These are phyloP conservation scores for Apaloderma vittatum DNA, from an alignment of 2,113 vertebrate species.

Conservation along the genomic window DNA sequence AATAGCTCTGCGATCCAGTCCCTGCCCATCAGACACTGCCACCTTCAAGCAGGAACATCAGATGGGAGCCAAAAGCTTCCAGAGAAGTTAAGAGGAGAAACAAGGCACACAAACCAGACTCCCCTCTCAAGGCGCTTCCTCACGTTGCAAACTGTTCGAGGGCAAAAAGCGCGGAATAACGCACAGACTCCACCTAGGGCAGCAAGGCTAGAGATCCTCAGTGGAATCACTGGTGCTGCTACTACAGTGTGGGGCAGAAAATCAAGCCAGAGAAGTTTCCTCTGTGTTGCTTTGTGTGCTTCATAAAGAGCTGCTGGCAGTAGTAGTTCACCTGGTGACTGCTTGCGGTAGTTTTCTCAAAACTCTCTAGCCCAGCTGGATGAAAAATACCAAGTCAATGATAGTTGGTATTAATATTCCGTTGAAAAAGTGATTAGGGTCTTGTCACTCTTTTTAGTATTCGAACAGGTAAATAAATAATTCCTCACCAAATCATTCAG, in stretches of 20 bases:
- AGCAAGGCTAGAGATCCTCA: background rate
- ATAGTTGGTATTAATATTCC: background rate
- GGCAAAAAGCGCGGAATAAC: accelerated
- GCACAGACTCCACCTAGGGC: no score
- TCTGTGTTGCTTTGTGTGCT: background rate
- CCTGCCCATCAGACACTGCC: background rate
- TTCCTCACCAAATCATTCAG: background rate
- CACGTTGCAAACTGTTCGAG: background rate
- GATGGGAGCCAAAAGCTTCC: background rate
- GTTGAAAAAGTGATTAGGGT: background rate
- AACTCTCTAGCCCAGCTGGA: background rate
- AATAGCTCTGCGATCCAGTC: background rate
- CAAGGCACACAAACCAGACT: background rate
- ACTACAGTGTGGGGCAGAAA: background rate
- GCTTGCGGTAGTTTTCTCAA: background rate
- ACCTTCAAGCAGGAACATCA: background rate
- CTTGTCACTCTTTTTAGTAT: background rate
- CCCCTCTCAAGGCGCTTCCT: background rate
- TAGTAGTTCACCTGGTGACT: background rate
- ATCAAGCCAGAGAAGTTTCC: background rate
- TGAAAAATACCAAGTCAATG: background rate
- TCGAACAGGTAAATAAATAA: background rate
- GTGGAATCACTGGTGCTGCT: background rate
- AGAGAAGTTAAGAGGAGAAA: background rate
- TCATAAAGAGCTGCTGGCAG: background rate